A percentile compares a stretch with the other conserved stretches of the same genome.
phyloP scores from a whole-genome alignment of 2,113 vertebrate species.

The Piaya cayana region DNA sequence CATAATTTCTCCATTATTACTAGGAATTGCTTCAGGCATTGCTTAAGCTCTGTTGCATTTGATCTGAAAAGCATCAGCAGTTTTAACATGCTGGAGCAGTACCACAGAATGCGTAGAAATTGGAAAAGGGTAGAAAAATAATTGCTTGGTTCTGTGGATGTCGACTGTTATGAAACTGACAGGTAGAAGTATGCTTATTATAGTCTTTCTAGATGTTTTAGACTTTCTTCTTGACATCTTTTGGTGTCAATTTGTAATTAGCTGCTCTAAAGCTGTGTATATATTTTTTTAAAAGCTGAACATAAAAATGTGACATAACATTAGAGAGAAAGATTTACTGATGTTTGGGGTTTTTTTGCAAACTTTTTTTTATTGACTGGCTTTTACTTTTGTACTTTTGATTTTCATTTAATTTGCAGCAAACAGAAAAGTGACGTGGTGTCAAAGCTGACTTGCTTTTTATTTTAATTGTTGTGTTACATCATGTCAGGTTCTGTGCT shows the following conservation, averaged over 20 bases:
- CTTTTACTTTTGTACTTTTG: background rate
- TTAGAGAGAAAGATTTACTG: background rate
- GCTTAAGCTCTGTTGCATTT: background rate
- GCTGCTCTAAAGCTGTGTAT: background rate
- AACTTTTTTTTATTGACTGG: background rate
- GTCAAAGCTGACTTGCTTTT: constrained; percentile 43
- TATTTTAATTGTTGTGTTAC: constrained; percentile 65
- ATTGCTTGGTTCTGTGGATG: background rate
- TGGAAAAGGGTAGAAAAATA: background rate
- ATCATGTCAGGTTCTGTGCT: constrained; percentile 30
- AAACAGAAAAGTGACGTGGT: background rate
- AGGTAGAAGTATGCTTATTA: background rate
- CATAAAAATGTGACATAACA: background rate
- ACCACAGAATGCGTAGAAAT: background rate
- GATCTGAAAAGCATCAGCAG: background rate
- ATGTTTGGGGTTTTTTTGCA: background rate
- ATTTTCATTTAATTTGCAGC: constrained; percentile 33
- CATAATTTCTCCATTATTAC: background rate
- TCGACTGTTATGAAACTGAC: background rate
- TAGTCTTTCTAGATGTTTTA: background rate
- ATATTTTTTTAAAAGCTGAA: background rate
- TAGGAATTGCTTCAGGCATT: background rate
- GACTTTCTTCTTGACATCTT: background rate
- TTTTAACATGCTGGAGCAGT: background rate
- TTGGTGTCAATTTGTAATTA: background rate